These are phyloP conservation scores for Brachypodius melanocephalos DNA, from an alignment of 2,113 vertebrate species.

Conservation along the genomic window DNA sequence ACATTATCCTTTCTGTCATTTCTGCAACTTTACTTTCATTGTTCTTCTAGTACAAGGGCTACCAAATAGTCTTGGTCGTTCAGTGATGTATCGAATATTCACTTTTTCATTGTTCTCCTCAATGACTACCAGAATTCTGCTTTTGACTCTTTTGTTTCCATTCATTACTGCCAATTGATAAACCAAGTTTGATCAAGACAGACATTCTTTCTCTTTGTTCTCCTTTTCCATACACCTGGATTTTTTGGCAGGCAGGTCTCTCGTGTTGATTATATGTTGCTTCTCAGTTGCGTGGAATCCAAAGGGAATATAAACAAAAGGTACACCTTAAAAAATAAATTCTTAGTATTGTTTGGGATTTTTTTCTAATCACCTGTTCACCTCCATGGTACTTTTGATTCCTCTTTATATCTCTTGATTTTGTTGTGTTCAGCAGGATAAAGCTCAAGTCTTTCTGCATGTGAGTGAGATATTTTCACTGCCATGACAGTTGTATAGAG, in stretches of 20 bases:
- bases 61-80: not conserved
- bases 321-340: not conserved
- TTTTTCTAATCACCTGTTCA: not conserved
- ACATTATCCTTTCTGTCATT: not conserved
- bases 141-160: not conserved
- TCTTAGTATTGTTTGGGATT: not conserved
- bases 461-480: not conserved
- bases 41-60: not conserved
- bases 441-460: not conserved
- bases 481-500: not conserved
- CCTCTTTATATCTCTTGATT: not conserved
- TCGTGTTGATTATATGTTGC: not conserved
- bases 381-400: not conserved
- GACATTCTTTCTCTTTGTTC: not conserved
- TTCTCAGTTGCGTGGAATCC: not conserved
- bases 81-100: not conserved
- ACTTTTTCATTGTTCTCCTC: not conserved
- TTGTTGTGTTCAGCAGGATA: not conserved
- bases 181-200: not conserved
- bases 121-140: not conserved
- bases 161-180: not conserved
- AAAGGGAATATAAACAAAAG: not conserved
- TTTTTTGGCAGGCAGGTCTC: not conserved
- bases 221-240: not conserved
- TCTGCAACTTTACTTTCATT: not conserved